Evolutionary conservation across 2,113 vertebrate species (phyloP).

Genomic region (Pedetes capensis): DNA sequence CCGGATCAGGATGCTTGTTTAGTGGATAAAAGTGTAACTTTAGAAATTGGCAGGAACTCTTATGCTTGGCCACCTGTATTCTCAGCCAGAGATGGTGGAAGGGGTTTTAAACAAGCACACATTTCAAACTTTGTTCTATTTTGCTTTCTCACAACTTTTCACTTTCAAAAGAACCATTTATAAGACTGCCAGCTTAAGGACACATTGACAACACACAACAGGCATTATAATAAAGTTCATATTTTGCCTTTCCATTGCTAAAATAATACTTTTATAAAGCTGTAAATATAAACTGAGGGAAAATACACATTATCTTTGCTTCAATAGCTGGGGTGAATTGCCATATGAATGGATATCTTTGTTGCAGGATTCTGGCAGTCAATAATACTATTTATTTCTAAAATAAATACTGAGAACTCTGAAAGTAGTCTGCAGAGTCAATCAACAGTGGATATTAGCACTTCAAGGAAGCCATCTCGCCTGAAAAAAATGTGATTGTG

Average conservation of each 20-base stretch:
- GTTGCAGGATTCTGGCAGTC: constrained; percentile 62
- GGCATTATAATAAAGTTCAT: constrained; percentile 74
- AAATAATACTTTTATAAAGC: constrained; percentile 78
- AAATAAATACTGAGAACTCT: constrained; percentile 76
- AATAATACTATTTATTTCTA: constrained; percentile 74
- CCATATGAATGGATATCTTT: constrained; percentile 64
- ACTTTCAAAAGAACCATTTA: constrained; percentile 58
- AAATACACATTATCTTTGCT: constrained; percentile 61
- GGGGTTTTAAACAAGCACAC: constrained; percentile 80
- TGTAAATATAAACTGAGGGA: constrained; percentile 68
- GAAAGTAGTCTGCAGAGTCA: constrained; percentile 67
- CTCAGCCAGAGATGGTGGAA: constrained; percentile 82
- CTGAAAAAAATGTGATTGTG: constrained; percentile 73
- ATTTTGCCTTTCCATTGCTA: constrained; percentile 77
- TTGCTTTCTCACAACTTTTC: constrained; percentile 79
- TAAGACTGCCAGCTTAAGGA: constrained; percentile 75
- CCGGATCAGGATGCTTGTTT: constrained; percentile 89
- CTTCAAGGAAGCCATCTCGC: constrained; percentile 78
- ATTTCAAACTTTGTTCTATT: constrained; percentile 82
- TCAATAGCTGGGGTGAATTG: background rate
- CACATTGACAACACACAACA: constrained; percentile 69
- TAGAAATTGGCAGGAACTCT: constrained; percentile 90
- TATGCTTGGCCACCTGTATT: constrained; percentile 85
- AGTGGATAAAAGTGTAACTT: constrained; percentile 89
- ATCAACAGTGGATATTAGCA: constrained; percentile 79